These are phyloP conservation scores for Montipora sp. DNA, from an alignment of 64 coral and sea anemone species.

Conservation along the genomic window DNA sequence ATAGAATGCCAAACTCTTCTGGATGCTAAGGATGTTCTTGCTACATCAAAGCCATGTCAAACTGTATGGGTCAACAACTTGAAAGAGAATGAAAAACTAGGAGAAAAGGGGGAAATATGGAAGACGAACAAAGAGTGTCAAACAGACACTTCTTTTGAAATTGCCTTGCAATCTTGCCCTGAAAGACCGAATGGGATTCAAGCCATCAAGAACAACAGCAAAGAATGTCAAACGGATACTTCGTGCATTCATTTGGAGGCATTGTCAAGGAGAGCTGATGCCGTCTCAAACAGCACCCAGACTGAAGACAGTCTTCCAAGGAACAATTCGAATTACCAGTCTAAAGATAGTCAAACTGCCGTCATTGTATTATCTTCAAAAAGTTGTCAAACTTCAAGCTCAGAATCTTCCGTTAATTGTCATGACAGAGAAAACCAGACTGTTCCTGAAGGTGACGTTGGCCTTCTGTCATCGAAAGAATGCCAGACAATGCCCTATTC, in stretches of 20 bases:
- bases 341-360: constrained; percentile 18
- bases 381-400: background rate
- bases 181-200: background rate
- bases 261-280: background rate
- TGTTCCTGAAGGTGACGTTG: background rate
- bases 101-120: background rate
- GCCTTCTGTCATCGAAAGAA: background rate
- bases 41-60: background rate
- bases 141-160: background rate
- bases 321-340: background rate
- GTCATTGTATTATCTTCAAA: constrained; percentile 5
- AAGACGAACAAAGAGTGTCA: background rate
- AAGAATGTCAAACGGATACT: background rate
- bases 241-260: background rate
- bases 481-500: constrained; percentile 2
- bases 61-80: background rate
- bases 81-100: background rate
- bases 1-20: background rate
- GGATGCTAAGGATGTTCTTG: background rate
- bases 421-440: constrained; percentile 29
- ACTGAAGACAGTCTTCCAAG: background rate
- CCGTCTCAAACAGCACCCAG: background rate
- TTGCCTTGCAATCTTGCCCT: background rate
- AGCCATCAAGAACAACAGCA: background rate
- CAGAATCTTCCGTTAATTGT: background rate